Evolutionary conservation across 2,888 invertebrate species (phyloP), one percentile per base, ranked within the genome.

Genomic region (Rhynchonema sp.): DNA sequence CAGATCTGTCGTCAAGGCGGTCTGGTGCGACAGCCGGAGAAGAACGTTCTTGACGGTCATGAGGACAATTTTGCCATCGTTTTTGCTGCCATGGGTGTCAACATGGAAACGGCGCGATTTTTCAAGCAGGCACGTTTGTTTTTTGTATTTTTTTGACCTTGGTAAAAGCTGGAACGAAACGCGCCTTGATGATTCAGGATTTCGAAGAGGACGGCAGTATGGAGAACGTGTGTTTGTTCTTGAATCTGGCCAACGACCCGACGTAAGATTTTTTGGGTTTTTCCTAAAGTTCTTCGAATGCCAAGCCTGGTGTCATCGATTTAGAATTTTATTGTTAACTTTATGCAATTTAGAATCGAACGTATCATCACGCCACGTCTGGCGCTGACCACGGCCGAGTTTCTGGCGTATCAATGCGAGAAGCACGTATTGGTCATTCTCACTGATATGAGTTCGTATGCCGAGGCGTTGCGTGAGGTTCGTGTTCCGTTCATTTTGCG

Each of bases 51-150:
- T 68, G 94, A 96, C 70, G 87, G 87, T 70, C 90, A 90, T 71
- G 87, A 90, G 69, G 96, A 98, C 76, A 99, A 99, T 79, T 98
- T 98, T 76, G 98, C 98, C 75, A 99, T 98, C 70, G 98, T 99
- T 57, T 99, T 98, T 78, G 98, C 98, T 64, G 98, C 98, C 77
- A 98, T 98, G 98, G 98, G 96, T 75, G 78, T 79, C 22, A 80
- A 80, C 73, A 80, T 80, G 79, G 98, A 98, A 79, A 98, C 96
- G 1, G 98, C 98, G 30, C 82, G 96, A 66, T 98, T 98, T 84
- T 98, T 98, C 84, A 98, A 98, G 77, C 38, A 52, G n/a, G n/a
- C n/a, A n/a, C n/a, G n/a, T n/a, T n/a, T n/a, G n/a, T n/a, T n/a
- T n/a, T n/a, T n/a, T n/a, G n/a, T n/a, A n/a, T n/a, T n/a, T n/a